These are phyloP conservation scores for Microtus pennsylvanicus DNA, from an alignment of 2,113 vertebrate genomes.

Conservation along the genomic window DNA sequence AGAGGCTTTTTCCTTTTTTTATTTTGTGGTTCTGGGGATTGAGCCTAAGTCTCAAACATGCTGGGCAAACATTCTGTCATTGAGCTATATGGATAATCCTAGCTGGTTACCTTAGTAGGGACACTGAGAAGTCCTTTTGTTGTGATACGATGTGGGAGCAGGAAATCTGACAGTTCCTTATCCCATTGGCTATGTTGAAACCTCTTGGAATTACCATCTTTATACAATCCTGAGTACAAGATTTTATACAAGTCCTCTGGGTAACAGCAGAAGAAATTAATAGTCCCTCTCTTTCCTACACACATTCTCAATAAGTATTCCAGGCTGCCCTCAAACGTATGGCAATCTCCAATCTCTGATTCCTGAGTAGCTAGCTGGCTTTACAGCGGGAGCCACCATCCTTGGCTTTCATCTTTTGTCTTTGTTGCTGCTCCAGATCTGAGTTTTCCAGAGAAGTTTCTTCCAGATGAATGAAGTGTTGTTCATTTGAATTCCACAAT, in stretches of 20 bases:
- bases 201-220: not conserved
- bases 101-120: not conserved
- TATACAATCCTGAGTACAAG: not conserved
- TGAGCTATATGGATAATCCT: not conserved
- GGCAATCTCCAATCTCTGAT: not conserved
- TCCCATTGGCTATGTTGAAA: not conserved
- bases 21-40: not conserved
- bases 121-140: not conserved
- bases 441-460: constrained; percentile 16
- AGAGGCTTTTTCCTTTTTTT: not conserved
- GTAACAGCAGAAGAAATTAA: not conserved
- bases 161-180: not conserved
- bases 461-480: not conserved
- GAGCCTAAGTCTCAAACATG: not conserved
- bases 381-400: not conserved
- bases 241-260: not conserved
- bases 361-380: not conserved
- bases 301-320: not conserved
- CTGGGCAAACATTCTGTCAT: not conserved
- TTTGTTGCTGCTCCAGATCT: constrained; percentile 35
- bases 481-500: not conserved
- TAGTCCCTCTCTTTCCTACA: not conserved
- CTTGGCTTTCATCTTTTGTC: not conserved
- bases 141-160: not conserved
- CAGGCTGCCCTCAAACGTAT: not conserved